Evolutionary conservation across 2,888 invertebrate species (phyloP), one percentile per base, ranked within the genome.

Genomic region (Macropis europaea): DNA sequence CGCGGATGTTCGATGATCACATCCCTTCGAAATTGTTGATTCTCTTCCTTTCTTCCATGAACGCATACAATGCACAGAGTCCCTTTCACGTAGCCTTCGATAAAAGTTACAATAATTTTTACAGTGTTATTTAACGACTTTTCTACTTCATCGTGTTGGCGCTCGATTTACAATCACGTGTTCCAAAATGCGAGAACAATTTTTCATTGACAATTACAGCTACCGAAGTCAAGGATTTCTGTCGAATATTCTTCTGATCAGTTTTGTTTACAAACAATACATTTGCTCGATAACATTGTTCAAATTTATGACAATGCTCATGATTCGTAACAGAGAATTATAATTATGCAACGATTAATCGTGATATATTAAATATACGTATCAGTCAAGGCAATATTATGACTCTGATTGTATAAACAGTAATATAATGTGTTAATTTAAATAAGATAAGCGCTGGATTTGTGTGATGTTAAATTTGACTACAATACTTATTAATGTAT

Each of bases 91-190:
- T 30, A 24, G 30, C 24, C 2, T 19, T 47, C 22, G 17, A 19
- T 26, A 30, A 34, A 28, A 26, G 13, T 59, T 59, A 42, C 47
- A 54, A 48, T 34, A 30, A 3, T 42, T 47, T 68, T 64, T 48
- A 64, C 54, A 54, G 24, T 17, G 11, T 34, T 32, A n/a, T n/a
- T 36, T 24, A 34, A 43, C 17, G 15, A 57, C 3, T 9, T 1
- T 26, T 32, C 36, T 13, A 32, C 47, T 36, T 68, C 34, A n/a
- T 13, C 30, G 22, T 6, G 43, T 30, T 32, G 54, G 30, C 28
- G 43, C 4, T 45, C 6, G 3, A 6, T 36, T 30, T 9, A 59
- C 4, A 30, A 4, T 50, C n/a, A 13, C 6, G 19, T 13, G n/a
- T n/a, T n/a, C n/a, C n/a, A n/a, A n/a, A n/a, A n/a, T n/a, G n/a